Percentiles rank a stretch among this genome's conserved stretches.
Conservation (phyloP, 2,113 vertebrate genomes). For the Willisornis vidua region DNA sequence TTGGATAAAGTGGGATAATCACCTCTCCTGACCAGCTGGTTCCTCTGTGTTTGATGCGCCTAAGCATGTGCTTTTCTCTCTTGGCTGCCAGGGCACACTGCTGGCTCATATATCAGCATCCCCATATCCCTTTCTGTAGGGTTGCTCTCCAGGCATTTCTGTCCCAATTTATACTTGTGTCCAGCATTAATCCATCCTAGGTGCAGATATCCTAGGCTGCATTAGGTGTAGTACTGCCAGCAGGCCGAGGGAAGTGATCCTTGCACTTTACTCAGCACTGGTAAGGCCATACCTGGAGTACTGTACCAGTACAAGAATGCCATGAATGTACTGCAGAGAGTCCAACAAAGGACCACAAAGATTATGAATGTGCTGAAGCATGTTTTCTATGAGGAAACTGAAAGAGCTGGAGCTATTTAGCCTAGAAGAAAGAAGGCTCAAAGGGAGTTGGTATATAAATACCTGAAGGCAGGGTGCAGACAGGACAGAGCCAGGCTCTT, state of each 20-base stretch:
- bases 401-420: not conserved
- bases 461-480: not conserved
- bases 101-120: not conserved
- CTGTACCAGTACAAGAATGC: not conserved
- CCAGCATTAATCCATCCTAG: not conserved
- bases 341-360: not conserved
- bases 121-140: not conserved
- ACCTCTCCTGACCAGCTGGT: not conserved
- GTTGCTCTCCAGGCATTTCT: not conserved
- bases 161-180: not conserved
- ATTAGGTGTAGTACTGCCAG: not conserved
- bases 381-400: not conserved
- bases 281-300: not conserved
- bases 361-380: not conserved
- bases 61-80: not conserved
- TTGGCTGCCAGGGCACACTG: not conserved
- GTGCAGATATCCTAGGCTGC: not conserved
- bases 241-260: not conserved
- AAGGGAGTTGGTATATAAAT: fast-evolving
- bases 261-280: not conserved
- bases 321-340: not conserved
- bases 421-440: not conserved
- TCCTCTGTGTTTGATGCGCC: not conserved
- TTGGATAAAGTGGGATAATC: not conserved
- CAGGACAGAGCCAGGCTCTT: not conserved